A percentile compares a stretch with the other conserved stretches of the same genome.
Conservation (phyloP, 2,797 vertebrate species). For the Delichon dasypus region DNA sequence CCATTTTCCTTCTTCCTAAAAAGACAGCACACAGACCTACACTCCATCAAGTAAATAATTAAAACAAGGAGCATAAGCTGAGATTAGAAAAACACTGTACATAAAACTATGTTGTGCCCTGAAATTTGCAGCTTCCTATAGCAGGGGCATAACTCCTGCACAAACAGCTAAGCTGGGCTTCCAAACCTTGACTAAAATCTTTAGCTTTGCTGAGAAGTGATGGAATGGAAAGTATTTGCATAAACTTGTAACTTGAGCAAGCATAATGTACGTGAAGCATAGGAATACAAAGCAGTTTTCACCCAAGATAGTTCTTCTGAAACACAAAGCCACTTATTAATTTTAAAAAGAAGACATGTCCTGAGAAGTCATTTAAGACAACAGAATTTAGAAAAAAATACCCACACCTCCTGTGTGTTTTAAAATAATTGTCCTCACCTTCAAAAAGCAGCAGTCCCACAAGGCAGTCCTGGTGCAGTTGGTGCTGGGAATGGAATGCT, state of each 20-base stretch:
- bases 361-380: neutral
- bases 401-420: neutral
- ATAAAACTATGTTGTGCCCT: neutral
- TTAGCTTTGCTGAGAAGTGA: neutral
- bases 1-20: neutral
- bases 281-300: conserved; percentile 33
- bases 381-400: neutral
- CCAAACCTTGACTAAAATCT: neutral
- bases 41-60: neutral
- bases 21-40: neutral
- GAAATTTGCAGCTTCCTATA: neutral
- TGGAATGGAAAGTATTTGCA: conserved; percentile 25
- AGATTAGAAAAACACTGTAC: neutral
- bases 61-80: neutral
- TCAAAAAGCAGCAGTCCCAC: neutral
- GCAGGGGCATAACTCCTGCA: neutral
- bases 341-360: neutral
- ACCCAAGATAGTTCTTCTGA: neutral
- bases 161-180: neutral
- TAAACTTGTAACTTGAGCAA: conserved; percentile 18
- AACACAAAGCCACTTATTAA: neutral
- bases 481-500: conserved; percentile 27
- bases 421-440: neutral
- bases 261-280: neutral
- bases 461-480: neutral